These are phyloP conservation scores for Melanocharis versteri DNA, from an alignment of 2,113 vertebrate genomes.

Conservation along the genomic window DNA sequence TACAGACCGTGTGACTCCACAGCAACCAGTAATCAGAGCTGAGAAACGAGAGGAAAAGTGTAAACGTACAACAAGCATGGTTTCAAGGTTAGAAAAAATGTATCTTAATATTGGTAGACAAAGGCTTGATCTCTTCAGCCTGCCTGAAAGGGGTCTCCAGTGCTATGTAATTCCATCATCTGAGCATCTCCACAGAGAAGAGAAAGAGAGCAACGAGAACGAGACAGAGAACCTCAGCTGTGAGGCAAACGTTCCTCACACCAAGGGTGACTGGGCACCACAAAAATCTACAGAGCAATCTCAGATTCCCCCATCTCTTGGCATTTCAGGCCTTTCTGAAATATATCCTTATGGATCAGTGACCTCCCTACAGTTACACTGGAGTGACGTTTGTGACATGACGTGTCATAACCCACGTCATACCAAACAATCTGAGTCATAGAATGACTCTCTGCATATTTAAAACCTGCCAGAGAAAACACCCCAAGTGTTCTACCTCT, in stretches of 20 bases:
- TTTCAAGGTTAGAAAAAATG: background rate
- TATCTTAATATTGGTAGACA: background rate
- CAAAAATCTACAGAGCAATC: background rate
- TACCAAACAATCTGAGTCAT: fast-evolving
- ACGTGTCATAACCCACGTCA: background rate
- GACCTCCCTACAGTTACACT: background rate
- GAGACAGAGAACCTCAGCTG: background rate
- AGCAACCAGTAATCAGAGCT: background rate
- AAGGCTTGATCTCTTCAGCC: background rate
- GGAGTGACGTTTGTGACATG: background rate
- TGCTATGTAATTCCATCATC: background rate
- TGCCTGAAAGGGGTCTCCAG: background rate
- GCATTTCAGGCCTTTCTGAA: background rate
- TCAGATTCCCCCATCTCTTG: background rate
- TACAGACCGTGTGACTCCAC: fast-evolving
- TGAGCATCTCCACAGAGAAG: background rate
- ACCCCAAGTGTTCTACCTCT: background rate
- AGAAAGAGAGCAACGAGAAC: background rate
- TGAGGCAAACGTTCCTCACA: fast-evolving
- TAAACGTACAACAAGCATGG: background rate
- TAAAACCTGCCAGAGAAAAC: background rate
- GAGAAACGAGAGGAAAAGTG: background rate
- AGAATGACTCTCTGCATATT: background rate
- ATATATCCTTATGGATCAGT: background rate
- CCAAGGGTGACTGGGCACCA: background rate